A percentile compares a stretch with the other conserved stretches of the same genome.
These are phyloP conservation scores for Drosophila prosaltans DNA, from an alignment of 1,140 invertebrate species.

Conservation along the genomic window DNA sequence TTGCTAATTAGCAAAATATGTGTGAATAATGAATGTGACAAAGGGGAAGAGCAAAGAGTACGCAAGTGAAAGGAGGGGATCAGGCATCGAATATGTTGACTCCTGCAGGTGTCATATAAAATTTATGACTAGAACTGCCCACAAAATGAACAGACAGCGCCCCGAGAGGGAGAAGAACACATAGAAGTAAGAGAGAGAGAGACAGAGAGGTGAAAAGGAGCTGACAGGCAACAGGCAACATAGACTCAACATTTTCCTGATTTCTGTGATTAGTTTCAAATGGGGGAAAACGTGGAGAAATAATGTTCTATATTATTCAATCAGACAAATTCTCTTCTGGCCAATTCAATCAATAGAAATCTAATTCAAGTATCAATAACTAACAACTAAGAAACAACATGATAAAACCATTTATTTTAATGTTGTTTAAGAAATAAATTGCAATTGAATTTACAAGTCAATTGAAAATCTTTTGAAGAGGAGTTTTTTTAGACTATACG, in stretches of 20 bases:
- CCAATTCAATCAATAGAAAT: neutral
- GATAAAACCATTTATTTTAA: too few relatives aligned
- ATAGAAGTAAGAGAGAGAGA: neutral
- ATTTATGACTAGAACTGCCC: constrained; percentile 64
- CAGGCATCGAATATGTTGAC: constrained; percentile 11
- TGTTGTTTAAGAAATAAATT: too few relatives aligned
- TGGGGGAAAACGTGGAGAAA: constrained; percentile 25
- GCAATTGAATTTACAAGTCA: too few relatives aligned
- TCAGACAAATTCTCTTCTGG: neutral
- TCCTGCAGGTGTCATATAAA: constrained; percentile 71
- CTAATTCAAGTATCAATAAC: neutral
- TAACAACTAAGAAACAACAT: neutral
- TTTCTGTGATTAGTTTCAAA: constrained; percentile 50
- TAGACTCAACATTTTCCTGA: constrained; percentile 46
- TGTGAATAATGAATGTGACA: constrained; percentile 75
- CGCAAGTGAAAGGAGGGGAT: neutral
- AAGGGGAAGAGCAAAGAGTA: neutral
- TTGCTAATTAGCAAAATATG: constrained; percentile 80
- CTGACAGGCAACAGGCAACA: constrained; percentile 33
- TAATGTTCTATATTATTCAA: constrained; percentile 47
- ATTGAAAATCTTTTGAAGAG: too few relatives aligned
- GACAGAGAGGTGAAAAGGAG: constrained; percentile 8
- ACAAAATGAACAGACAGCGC: constrained; percentile 38
- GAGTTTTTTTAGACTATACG: too few relatives aligned
- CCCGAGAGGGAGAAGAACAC: neutral